Percentiles rank a stretch among this genome's conserved stretches.
phyloP scores from a whole-genome alignment of 2,797 vertebrate species.

The Micrastur ruficollis region DNA sequence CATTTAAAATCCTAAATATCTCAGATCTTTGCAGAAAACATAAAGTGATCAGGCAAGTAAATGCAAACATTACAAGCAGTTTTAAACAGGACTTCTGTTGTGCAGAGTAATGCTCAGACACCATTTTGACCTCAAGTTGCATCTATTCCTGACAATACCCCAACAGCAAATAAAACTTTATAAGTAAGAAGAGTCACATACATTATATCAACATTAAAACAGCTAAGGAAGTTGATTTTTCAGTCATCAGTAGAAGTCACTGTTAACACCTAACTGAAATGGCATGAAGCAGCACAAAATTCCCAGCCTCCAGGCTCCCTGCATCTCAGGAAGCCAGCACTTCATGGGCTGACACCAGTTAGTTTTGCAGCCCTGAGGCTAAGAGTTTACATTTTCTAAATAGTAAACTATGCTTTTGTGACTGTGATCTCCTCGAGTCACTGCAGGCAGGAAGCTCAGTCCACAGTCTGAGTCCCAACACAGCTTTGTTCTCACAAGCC shows the following conservation, averaged over 20 bases:
- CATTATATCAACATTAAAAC: neutral
- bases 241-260: neutral
- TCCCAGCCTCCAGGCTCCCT: neutral
- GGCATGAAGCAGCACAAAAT: neutral
- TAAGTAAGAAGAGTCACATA: neutral
- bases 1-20: neutral
- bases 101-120: neutral
- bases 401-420: neutral
- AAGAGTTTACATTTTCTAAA: neutral
- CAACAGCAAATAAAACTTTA: neutral
- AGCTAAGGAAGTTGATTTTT: neutral
- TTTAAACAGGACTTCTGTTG: neutral
- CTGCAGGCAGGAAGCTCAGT: neutral
- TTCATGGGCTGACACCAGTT: rapidly evolving
- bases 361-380: neutral
- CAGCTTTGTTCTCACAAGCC: neutral
- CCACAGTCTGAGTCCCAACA: neutral
- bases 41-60: neutral
- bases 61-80: neutral
- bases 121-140: neutral
- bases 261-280: neutral
- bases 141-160: neutral
- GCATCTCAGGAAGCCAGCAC: neutral
- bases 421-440: neutral
- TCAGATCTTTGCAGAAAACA: neutral